Evolutionary conservation across 2,797 vertebrate genomes (phyloP), one percentile per base, ranked within the genome.

Genomic region (Heterohyrax brucei): DNA sequence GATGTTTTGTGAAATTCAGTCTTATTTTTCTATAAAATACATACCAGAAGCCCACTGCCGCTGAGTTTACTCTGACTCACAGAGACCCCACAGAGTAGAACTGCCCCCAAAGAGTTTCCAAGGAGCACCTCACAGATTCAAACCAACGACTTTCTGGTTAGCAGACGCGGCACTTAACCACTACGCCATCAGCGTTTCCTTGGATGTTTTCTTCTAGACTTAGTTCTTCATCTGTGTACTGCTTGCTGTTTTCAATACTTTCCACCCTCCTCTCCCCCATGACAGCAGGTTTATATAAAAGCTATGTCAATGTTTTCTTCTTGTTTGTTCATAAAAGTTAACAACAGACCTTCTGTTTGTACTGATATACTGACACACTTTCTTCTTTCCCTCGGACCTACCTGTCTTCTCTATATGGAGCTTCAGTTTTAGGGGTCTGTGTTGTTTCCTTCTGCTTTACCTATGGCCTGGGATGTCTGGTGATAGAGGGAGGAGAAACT

Each of bases 281-380:
- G 19, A 82, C 21, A 80, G 24, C 3, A 76, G 72, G 46, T 50
- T 81, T 92, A 46, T 28, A 24, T 50, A 86, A 92, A 18, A 39
- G 39, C 64, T 44, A 3, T 26, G 59, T 78, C 83, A 16, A 62
- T 75, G 33, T 81, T 86, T 44, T 89, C 48, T 59, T 82, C 90
- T 92, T 85, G 72, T n/a, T 94, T 89, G 39, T 81, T 53, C 68
- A 78, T 89, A 62, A 46, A 94, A 48, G 70, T 86, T 46, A 87
- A 88, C 72, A 68, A 22, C 59, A 83, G 53, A 82, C 44, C 18
- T 81, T 53, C 44, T 78, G 53, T 94, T 87, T 91, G 70, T 44
- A 48, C 80, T 56, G 56, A 73, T 56, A 72, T 16, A 53, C 39
- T 9, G 7, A 56, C 46, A 24, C 24, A 24, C 72, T 68, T 81